Base-by-base conservation (phyloP, 2,113 vertebrate species). In the Felis chaus region DNA sequence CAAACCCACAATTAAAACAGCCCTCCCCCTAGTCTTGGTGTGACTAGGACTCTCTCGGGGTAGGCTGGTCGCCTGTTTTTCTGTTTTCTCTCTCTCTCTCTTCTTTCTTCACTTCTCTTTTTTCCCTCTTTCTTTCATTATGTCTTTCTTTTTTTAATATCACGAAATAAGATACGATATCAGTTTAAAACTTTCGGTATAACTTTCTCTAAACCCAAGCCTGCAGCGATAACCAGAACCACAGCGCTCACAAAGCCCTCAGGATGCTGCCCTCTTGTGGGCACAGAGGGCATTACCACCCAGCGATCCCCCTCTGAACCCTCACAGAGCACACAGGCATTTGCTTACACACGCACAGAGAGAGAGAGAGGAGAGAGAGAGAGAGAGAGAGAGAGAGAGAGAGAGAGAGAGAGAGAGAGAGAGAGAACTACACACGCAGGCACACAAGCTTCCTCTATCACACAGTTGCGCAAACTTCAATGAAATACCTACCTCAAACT, bases 201-300 rank as follows among this genome's bases (percentile, higher is more conserved):
- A 99, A 99, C 98, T 99, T 99, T 98, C 98, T 98, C 96, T 97
- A 4, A 92, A 63, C 90, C 95, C 91, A 95, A 92, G 98, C 98
- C 7, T 41, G 98, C 11, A 1, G 97, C 97, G 95, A 87, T 98
- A 97, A 97, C 88, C 97, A 97, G 93, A 97, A 89, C 97, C 6
- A 1, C 66, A 2, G 89, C 76, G 79, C 1, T 96, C n/a, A 97
- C 97, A 94, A 97, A 90, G 94, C 97, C 79, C 98, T 68, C 33
- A 10, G 98, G 98, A 99, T 98, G 99, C 99, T 99, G 99, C 99
- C 99, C 98, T 99, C 99, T 18, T 98, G 99, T 99, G 99, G 99
- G 98, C 98, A 97, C 45, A 96, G 3, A 68, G 92, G 95, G 98
- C 98, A 99, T 96, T 97, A 93, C 99, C 96, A 11, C 97, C 98